Conservation (phyloP, 2,888 invertebrate species). For the Agrotis segetum region DNA sequence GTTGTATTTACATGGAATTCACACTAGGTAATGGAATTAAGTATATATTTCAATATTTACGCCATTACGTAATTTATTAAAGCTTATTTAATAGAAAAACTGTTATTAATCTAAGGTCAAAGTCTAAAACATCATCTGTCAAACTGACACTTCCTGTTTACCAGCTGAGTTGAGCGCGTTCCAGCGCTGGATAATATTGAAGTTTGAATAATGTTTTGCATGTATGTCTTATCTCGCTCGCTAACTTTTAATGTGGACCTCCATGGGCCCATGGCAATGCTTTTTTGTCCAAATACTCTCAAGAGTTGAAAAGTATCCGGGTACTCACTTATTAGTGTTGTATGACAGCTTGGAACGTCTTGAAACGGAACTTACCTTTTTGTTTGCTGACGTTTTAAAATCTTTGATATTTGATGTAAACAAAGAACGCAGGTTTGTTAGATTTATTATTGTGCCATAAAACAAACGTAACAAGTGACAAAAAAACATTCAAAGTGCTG, state of each 20-base stretch:
- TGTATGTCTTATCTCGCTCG: background rate
- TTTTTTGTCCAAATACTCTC: background rate
- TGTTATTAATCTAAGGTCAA: slow-evolving; percentile 80
- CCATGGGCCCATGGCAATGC: background rate
- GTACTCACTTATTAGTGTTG: too few species aligned
- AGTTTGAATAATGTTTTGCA: background rate
- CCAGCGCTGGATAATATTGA: background rate
- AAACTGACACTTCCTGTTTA: slow-evolving; percentile 41
- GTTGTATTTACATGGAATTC: slow-evolving; percentile 56
- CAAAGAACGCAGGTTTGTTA: too few species aligned
- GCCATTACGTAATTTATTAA: slow-evolving; percentile 50
- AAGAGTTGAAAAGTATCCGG: background rate
- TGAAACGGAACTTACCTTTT: too few species aligned
- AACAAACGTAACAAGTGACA: too few species aligned
- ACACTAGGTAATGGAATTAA: slow-evolving; percentile 31
- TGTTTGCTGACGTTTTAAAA: too few species aligned
- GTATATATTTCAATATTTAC: slow-evolving; percentile 48
- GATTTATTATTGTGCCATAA: too few species aligned
- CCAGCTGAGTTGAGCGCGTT: slow-evolving; percentile 60
- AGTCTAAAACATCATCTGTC: slow-evolving; percentile 76
- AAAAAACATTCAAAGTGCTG: too few species aligned
- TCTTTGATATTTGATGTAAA: too few species aligned
- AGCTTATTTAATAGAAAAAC: slow-evolving; percentile 67
- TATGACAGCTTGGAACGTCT: too few species aligned
- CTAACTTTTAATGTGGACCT: background rate